Base-by-base conservation (phyloP, 2,113 vertebrate genomes). In the Equus quagga region DNA sequence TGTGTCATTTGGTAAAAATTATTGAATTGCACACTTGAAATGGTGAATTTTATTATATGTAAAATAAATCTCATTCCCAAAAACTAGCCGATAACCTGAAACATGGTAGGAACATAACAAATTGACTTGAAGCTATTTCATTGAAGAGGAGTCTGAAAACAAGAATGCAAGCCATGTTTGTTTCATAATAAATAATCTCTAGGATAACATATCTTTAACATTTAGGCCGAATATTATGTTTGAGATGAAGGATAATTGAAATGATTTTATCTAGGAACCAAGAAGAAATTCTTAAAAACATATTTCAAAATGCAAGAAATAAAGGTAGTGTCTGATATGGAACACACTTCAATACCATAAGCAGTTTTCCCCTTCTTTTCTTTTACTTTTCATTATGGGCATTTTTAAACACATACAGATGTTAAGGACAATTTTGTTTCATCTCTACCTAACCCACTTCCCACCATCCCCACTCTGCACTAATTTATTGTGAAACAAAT, bases 281-380 rank as follows among this genome's bases (percentile, higher is more conserved):
- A 62, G 24, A 64, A 49, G 36, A 95, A 86, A 95, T 76, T 46
- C 75, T 92, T 78, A 83, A 72, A 92, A 93, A 78, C 36, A 36
- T 17, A 90, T 95, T 84, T 92, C 21, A 67, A 92, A 91, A 84
- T 89, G 54, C 33, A 72, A 95, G 41, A 95, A 80, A 90, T 83
- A 78, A 96, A 92, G 84, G 23, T 13, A 44, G 18, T 70, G 73
- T 64, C 11, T 31, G 36, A 51, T 51, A 81, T 1, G 73, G 70
- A 88, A 75, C 41, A 60, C n/a, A 76, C 46, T 67, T 90, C 41
- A 92, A 31, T 56, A 80, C 13, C 15, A 58, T 21, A 85, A 11
- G 44, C 6, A 46, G 11, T 72, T 41, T 28, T n/a, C 31, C 33
- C 1, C 28, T 33, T 51, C 17, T 17, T 11, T 79, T 87, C 60